These are phyloP conservation scores for Polylopha cassiicola DNA, from an alignment of 2,888 invertebrate genomes.

Conservation along the genomic window DNA sequence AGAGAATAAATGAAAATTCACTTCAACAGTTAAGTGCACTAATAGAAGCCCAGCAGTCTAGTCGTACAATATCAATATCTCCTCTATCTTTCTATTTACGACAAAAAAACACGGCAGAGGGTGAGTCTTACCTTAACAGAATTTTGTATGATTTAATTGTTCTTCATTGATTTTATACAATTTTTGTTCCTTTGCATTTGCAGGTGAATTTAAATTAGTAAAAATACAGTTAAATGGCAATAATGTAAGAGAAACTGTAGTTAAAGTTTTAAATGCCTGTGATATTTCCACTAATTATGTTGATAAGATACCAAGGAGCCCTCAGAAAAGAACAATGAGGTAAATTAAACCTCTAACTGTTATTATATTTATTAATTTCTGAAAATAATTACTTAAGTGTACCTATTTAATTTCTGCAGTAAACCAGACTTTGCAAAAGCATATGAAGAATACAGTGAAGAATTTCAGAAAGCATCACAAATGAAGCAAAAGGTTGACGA, in stretches of 20 bases:
- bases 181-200: no score
- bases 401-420: slow-evolving; percentile 31
- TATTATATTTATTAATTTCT: not conserved
- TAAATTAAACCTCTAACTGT: slow-evolving; percentile 29
- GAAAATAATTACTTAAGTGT: slow-evolving; percentile 1
- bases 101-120: slow-evolving; percentile 78
- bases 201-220: slow-evolving; percentile 84
- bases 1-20: slow-evolving; percentile 93
- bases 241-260: slow-evolving; percentile 84
- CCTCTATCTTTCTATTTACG: slow-evolving; percentile 88
- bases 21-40: slow-evolving; percentile 91
- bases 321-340: slow-evolving; percentile 41
- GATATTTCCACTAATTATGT: slow-evolving; percentile 92
- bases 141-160: not conserved
- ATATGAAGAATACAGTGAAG: slow-evolving; percentile 52
- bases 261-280: slow-evolving; percentile 86
- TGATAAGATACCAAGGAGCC: slow-evolving; percentile 80
- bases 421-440: slow-evolving; percentile 46
- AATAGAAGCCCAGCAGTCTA: slow-evolving; percentile 85
- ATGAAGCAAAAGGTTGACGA: slow-evolving; percentile 62
- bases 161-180: no score
- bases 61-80: slow-evolving; percentile 77
- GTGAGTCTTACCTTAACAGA: slow-evolving; percentile 33
- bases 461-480: slow-evolving; percentile 52
- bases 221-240: slow-evolving; percentile 83